Base-by-base conservation (phyloP, 2,888 invertebrate species). In the Pegoplata infirma region DNA sequence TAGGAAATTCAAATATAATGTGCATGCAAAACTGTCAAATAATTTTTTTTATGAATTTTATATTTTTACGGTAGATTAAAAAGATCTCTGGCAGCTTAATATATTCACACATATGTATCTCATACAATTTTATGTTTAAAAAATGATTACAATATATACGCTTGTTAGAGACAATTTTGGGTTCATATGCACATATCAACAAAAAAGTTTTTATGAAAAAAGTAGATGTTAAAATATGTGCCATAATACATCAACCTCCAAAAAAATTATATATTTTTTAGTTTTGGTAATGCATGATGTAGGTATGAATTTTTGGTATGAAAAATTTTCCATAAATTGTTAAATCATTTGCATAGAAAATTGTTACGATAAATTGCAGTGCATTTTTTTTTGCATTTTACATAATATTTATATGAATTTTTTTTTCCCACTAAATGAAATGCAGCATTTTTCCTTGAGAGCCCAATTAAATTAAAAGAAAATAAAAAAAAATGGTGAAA, bases 271-370 rank as follows among this genome's bases (percentile, higher is more conserved):
- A 10, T 32, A 32, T 32, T 32, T 28, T 28, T 28, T 28, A 7
- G 6, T 28, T 28, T 32, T 32, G 8, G 10, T 6, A 28, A 10
- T 1, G 12, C 10, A 40, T 40, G 36, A 40, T 40, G 36, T 40
- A n/a, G n/a, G n/a, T n/a, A 40, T 40, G 32, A 32, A 32, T 32
- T 7, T 32, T 40, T n/a, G 5, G 36, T n/a, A 68, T 49, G 21
- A 40, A 75, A 63, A 28, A 56, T 67, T n/a, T 67, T 56, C 17
- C 69, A 67, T 72, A 79, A 79, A 79, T 79, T 71, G 56, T 63
- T 63, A 79, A 79, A 75, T 72, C 46, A 79, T 75, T 79, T 79
- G 71, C 71, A 79, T 72, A 72, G 63, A 75, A 79, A 75, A 79
- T 75, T 67, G 46, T 66, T 61, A 63, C 40, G 59, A 55, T 47